Evolutionary conservation across 2,888 invertebrate species (phyloP).

Genomic region (Euclidia mi): DNA sequence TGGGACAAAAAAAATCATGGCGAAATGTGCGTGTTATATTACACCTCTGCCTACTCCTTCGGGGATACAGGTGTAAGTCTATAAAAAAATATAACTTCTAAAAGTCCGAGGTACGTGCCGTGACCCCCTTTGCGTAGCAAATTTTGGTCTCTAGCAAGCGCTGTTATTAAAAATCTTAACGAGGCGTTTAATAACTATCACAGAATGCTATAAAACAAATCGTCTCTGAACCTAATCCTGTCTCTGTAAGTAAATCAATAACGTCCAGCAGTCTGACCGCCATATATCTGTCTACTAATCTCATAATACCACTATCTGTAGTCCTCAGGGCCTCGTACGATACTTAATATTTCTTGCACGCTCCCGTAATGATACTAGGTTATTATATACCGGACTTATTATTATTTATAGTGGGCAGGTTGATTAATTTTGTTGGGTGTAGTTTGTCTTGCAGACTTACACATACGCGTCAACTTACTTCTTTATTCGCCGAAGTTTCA

Average conservation of each 20-base stretch:
- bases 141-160: too few species aligned
- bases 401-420: slow-evolving; percentile 6
- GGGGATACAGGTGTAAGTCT: too few species aligned
- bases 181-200: not conserved
- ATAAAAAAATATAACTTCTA: too few species aligned
- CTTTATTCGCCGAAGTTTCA: too few species aligned
- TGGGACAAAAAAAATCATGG: too few species aligned
- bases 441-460: not conserved
- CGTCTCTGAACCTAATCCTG: not conserved
- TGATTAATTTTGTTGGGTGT: not conserved
- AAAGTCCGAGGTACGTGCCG: too few species aligned
- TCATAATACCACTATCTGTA: slow-evolving; percentile 50
- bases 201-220: not conserved
- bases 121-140: too few species aligned
- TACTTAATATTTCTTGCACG: slow-evolving; percentile 25
- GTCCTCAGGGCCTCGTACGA: slow-evolving; percentile 20
- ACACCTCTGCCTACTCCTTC: too few species aligned
- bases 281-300: slow-evolving; percentile 43
- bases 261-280: slow-evolving; percentile 1
- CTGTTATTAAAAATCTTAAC: too few species aligned
- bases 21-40: too few species aligned
- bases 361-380: slow-evolving; percentile 27
- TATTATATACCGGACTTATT: slow-evolving; percentile 7
- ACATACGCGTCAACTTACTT: too few species aligned
- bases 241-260: slow-evolving; percentile 33